phyloP scores from a whole-genome alignment of 2,113 vertebrate genomes.

The Hydrolagus affinis region DNA sequence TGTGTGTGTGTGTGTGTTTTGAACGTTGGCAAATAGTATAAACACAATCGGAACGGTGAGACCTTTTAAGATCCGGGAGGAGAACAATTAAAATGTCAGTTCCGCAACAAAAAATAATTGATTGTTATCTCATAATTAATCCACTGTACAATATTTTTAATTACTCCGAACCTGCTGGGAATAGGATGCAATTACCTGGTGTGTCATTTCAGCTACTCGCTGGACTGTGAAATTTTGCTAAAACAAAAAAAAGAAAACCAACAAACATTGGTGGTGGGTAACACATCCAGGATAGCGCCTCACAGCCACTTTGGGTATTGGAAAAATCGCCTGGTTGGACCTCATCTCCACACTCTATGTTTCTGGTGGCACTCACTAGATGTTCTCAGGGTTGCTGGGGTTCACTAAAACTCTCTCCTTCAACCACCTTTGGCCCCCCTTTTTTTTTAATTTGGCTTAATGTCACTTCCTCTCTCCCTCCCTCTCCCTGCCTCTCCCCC shows the following conservation, averaged over 20 bases:
- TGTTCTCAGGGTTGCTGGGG: background rate
- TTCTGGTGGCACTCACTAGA: background rate
- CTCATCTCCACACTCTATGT: background rate
- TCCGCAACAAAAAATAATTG: constrained; percentile 31
- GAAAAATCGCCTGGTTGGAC: background rate
- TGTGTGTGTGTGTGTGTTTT: no score
- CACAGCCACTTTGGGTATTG: background rate
- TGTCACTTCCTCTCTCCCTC: no score
- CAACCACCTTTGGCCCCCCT: no score
- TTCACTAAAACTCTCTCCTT: no score
- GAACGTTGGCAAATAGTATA: constrained; percentile 9
- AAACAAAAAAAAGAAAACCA: background rate
- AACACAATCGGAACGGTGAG: background rate
- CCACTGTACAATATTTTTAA: constrained; percentile 24
- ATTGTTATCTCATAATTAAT: constrained; percentile 30
- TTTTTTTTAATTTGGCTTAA: no score
- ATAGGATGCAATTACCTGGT: constrained; percentile 14
- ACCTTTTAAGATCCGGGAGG: constrained; percentile 19
- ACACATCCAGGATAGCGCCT: background rate
- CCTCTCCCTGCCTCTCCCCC: no score
- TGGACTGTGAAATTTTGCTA: constrained; percentile 6
- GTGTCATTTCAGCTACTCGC: constrained; percentile 10
- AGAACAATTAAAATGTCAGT: constrained; percentile 31
- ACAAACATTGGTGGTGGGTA: background rate
- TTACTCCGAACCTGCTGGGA: constrained; percentile 29